A percentile compares a stretch with the other conserved stretches of the same genome.
Conservation (phyloP, 2,888 invertebrate species). For the Amphipyra berbera region DNA sequence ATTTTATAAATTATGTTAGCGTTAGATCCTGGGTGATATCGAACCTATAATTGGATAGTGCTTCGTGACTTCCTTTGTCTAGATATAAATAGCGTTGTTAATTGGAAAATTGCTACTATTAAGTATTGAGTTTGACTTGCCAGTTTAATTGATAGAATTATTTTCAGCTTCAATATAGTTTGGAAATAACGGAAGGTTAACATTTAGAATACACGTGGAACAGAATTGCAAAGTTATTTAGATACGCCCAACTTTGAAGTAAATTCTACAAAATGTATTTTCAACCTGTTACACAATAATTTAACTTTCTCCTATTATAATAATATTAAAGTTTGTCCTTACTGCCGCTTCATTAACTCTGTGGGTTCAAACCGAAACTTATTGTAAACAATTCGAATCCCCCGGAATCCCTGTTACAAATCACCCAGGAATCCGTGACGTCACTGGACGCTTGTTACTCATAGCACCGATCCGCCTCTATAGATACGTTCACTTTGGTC, state of each 20-base stretch:
- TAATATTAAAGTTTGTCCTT: conserved; percentile 10
- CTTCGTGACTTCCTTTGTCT: neutral
- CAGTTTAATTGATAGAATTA: neutral
- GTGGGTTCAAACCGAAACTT: conserved; percentile 4
- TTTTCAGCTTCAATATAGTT: conserved; percentile 3
- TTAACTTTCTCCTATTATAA: conserved; percentile 18
- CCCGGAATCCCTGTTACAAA: conserved; percentile 18
- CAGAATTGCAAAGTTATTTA: conserved; percentile 1
- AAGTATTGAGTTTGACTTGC: neutral
- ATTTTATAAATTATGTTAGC: neutral
- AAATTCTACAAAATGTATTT: conserved; percentile 18
- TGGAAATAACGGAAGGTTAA: neutral
- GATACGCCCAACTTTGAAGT: neutral
- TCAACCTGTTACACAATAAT: conserved; percentile 6
- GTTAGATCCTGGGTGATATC: neutral
- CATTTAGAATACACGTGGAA: conserved; percentile 21
- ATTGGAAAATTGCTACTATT: conserved; percentile 6
- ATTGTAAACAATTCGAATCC: conserved; percentile 9
- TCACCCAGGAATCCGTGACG: conserved; percentile 49
- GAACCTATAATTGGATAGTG: neutral
- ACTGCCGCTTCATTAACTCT: conserved; percentile 5
- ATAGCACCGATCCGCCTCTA: conserved; percentile 10
- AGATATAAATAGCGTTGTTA: neutral
- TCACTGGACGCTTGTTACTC: conserved; percentile 37
- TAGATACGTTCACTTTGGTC: conserved; percentile 16